These are phyloP conservation scores for Leptopilina myrica DNA, from an alignment of 2,888 invertebrate genomes.

Conservation along the genomic window DNA sequence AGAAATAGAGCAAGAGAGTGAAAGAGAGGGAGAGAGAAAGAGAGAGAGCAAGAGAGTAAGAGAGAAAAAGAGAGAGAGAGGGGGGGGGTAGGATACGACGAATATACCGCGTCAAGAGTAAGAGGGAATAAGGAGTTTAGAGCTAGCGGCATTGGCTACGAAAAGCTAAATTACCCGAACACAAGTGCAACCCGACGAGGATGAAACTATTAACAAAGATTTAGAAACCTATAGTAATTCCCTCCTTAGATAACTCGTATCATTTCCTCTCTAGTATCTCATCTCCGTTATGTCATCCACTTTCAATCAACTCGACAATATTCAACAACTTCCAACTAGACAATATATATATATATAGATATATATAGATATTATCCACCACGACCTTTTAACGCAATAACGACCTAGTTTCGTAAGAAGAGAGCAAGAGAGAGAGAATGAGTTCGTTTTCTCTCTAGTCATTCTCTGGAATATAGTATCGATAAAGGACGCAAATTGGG, in stretches of 20 bases:
- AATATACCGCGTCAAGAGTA: slow-evolving; percentile 27
- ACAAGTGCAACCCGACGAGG: slow-evolving; percentile 49
- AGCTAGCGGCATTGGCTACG: slow-evolving; percentile 57
- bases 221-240: slow-evolving; percentile 59
- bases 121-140: slow-evolving; percentile 45
- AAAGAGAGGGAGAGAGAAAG: slow-evolving; percentile 44
- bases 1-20: slow-evolving; percentile 28
- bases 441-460: slow-evolving; percentile 16
- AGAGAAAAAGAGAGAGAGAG: slow-evolving; percentile 44
- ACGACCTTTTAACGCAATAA: slow-evolving; percentile 11
- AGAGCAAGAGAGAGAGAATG: not conserved
- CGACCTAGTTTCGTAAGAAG: not conserved
- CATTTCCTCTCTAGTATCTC: slow-evolving; percentile 32
- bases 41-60: not conserved
- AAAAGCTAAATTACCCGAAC: slow-evolving; percentile 68
- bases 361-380: not conserved
- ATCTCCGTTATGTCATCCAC: slow-evolving; percentile 50
- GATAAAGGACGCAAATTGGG: slow-evolving; percentile 28
- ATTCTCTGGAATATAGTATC: slow-evolving; percentile 1
- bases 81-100: slow-evolving; percentile 42
- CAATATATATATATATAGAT: not conserved
- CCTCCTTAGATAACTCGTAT: slow-evolving; percentile 22
- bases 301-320: slow-evolving; percentile 48
- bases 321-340: not conserved
- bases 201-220: slow-evolving; percentile 70